Base-by-base conservation (phyloP, 2,113 vertebrate genomes). In the Apteryx owenii region DNA sequence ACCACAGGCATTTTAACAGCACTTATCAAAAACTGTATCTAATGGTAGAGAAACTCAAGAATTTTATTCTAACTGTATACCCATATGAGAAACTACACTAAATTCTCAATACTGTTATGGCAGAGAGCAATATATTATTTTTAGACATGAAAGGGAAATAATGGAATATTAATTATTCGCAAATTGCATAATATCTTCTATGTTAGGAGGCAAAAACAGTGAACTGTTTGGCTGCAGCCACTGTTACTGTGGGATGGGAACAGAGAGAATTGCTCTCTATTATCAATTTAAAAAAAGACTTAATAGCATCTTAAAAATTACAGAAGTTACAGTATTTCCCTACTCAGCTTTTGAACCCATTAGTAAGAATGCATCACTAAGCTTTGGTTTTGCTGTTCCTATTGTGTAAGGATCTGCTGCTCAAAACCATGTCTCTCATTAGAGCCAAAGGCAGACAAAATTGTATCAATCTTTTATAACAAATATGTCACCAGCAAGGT, bases 81-180 rank as follows among this genome's bases (percentile, higher is more conserved):
- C 12, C 28, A 87, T 2, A 7, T 13, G 69, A 78, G 31, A 81
- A 84, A 71, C 48, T 10, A 68, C 0, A 0, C n/a, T 56, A 36
- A 69, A 77, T 9, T 80, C 70, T 65, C 0, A 3, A 60, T 44
- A 69, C 3, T 29, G 33, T 22, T 28, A 42, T 65, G 28, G 36
- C 44, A 79, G 81, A 89, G 21, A 89, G 28, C 0, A 1, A 33
- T 48, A 64, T 28, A 9, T 78, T 68, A 50, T 33, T n/a, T 48
- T 86, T 28, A 72, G 36, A 88, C 20, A 71, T 29, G 61, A 71
- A 89, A 89, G 48, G 53, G 50, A 96, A 91, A 91, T 10, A 89
- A 86, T 31, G 44, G 50, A 89, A 85, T 60, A 96, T 5, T 11
- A 94, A 66, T 33, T 72, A 50, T 44, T 10, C 3, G 53, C 9